Percentiles rank a stretch among this genome's conserved stretches.
These are phyloP conservation scores for Flabesymbios commensalis DNA, from an alignment of 2,888 invertebrate genomes.

Conservation along the genomic window DNA sequence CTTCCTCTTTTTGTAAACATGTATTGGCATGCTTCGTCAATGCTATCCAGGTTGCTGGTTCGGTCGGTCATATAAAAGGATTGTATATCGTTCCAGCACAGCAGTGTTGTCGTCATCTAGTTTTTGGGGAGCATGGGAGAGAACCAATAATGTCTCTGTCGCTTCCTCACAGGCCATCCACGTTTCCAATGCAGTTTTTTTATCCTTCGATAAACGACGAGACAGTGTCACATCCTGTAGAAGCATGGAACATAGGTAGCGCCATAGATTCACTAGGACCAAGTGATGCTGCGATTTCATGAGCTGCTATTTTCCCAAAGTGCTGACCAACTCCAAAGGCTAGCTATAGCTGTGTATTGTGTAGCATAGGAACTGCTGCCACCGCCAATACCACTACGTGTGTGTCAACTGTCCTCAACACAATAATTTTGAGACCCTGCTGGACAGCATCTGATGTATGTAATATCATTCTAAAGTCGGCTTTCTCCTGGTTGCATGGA, in stretches of 20 bases:
- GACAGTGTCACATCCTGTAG: conserved; percentile 29
- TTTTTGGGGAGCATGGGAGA: not conserved
- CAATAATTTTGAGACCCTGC: not conserved
- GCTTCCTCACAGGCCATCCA: conserved; percentile 1
- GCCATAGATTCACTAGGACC: conserved; percentile 15
- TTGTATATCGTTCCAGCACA: conserved; percentile 30
- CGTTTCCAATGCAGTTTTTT: conserved; percentile 22
- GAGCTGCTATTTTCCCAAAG: conserved; percentile 26
- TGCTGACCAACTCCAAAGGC: conserved; percentile 24
- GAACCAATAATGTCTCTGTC: not conserved
- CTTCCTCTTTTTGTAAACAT: conserved; percentile 25
- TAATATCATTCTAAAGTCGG: conserved; percentile 17
- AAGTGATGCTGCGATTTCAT: conserved; percentile 17
- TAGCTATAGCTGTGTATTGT: conserved; percentile 20
- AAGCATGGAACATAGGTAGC: too few relatives aligned
- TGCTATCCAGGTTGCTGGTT: conserved; percentile 7
- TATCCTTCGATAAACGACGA: conserved; percentile 13
- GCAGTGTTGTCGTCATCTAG: not conserved
- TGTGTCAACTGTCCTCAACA: not conserved
- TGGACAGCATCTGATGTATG: not conserved
- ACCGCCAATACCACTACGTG: not conserved
- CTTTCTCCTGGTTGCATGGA: conserved; percentile 32
- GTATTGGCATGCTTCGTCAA: conserved; percentile 28
- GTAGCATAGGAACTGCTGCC: not conserved
- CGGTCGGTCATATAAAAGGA: conserved; percentile 33